phyloP scores from a whole-genome alignment of 2,888 invertebrate species.

The Pristionchus japonicus region DNA sequence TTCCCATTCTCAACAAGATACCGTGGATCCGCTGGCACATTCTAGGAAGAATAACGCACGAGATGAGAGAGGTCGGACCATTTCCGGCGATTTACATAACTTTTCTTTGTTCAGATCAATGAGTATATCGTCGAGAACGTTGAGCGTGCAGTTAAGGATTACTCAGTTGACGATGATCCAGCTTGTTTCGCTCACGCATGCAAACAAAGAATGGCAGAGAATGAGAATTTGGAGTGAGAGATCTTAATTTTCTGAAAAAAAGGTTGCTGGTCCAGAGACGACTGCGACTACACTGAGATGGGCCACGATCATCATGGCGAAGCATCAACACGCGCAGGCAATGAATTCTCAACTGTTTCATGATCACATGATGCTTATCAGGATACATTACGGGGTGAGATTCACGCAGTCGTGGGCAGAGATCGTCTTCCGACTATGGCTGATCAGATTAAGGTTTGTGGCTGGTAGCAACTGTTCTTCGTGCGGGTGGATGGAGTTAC shows the following conservation, averaged over 20 bases:
- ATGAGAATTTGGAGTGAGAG: neutral
- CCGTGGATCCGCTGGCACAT: neutral
- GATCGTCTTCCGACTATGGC: neutral
- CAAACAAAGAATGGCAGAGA: neutral
- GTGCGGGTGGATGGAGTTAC: too few relatives aligned
- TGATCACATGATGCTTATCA: too few relatives aligned
- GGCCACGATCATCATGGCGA: neutral
- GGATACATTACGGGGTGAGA: neutral
- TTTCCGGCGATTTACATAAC: neutral
- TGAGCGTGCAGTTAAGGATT: neutral
- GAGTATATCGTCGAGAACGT: neutral
- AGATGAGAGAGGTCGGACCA: neutral
- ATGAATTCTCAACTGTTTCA: too few relatives aligned
- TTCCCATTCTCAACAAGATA: neutral
- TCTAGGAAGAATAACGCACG: neutral
- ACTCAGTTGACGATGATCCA: neutral
- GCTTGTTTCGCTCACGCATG: neutral
- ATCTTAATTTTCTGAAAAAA: neutral
- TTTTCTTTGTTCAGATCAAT: neutral
- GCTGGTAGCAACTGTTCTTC: too few relatives aligned
- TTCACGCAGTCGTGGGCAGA: neutral
- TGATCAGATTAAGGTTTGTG: neutral
- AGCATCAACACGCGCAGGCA: too few relatives aligned
- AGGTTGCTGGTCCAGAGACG: neutral
- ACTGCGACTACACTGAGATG: neutral